A percentile compares a stretch with the other conserved stretches of the same genome.
phyloP scores from a whole-genome alignment of 2,888 invertebrate species.

The Drosophila colorata region DNA sequence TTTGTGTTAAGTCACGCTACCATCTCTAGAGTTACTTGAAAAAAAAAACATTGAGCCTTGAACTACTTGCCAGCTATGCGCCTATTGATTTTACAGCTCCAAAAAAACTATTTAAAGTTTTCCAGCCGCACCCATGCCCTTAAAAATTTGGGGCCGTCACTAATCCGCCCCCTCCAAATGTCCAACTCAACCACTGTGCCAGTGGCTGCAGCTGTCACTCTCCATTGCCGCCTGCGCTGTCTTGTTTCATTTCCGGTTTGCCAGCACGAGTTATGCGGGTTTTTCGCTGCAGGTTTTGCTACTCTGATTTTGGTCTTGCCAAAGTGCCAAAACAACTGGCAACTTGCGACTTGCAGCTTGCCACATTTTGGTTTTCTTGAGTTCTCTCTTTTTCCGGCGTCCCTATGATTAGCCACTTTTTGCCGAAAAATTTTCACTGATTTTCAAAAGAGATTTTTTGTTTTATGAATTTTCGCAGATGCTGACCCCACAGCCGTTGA shows the following conservation, averaged over 20 bases:
- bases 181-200: slow-evolving; percentile 26
- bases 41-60: slow-evolving; percentile 34
- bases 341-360: slow-evolving; percentile 7
- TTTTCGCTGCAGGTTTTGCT: slow-evolving; percentile 8
- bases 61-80: slow-evolving; percentile 23
- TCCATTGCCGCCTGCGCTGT: slow-evolving; percentile 26
- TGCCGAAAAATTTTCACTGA: slow-evolving; percentile 12
- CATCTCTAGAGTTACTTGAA: neutral
- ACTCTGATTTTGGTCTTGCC: slow-evolving; percentile 7
- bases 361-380: slow-evolving; percentile 18
- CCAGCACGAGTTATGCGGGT: slow-evolving; percentile 37
- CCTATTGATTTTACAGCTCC: slow-evolving; percentile 48
- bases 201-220: slow-evolving; percentile 48
- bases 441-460: slow-evolving; percentile 6
- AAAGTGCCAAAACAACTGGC: slow-evolving; percentile 19
- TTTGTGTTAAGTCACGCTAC: neutral
- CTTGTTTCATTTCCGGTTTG: slow-evolving; percentile 60
- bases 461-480: neutral
- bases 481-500: slow-evolving; percentile 28
- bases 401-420: slow-evolving; percentile 44
- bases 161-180: slow-evolving; percentile 1
- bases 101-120: slow-evolving; percentile 35
- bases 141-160: neutral
- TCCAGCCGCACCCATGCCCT: neutral
- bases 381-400: slow-evolving; percentile 8